Conservation (phyloP, 2,113 vertebrate species). For the Erythrocercus mccallii region DNA sequence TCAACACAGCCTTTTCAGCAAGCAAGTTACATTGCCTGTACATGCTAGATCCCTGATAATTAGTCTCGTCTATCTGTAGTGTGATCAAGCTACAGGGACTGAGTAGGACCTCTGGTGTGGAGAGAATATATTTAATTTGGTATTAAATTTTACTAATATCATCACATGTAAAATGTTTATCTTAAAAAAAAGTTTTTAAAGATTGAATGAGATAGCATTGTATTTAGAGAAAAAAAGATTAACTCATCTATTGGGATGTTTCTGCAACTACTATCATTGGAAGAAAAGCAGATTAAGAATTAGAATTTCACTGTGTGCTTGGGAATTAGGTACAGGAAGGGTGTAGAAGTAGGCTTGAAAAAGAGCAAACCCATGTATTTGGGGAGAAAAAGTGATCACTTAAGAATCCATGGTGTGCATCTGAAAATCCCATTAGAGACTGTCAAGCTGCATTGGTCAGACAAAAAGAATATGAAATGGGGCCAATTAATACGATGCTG, state of each 20-base stretch:
- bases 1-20: constrained; percentile 58
- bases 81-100: neutral
- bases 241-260: neutral
- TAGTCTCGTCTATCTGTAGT: constrained; percentile 36
- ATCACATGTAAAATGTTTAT: neutral
- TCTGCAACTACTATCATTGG: neutral
- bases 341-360: constrained; percentile 56
- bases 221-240: constrained; percentile 24
- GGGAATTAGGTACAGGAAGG: constrained; percentile 58
- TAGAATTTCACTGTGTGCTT: neutral
- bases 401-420: constrained; percentile 72
- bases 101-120: neutral
- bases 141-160: neutral
- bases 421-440: constrained; percentile 72
- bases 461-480: constrained; percentile 66
- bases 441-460: constrained; percentile 72
- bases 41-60: constrained; percentile 60
- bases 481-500: constrained; percentile 46
- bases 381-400: constrained; percentile 71
- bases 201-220: neutral
- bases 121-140: constrained; percentile 1
- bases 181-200: neutral
- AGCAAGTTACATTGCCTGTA: constrained; percentile 42
- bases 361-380: constrained; percentile 62
- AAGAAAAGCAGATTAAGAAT: constrained; percentile 13